Conservation (phyloP, 2,797 vertebrate species). For the Mycteria americana region DNA sequence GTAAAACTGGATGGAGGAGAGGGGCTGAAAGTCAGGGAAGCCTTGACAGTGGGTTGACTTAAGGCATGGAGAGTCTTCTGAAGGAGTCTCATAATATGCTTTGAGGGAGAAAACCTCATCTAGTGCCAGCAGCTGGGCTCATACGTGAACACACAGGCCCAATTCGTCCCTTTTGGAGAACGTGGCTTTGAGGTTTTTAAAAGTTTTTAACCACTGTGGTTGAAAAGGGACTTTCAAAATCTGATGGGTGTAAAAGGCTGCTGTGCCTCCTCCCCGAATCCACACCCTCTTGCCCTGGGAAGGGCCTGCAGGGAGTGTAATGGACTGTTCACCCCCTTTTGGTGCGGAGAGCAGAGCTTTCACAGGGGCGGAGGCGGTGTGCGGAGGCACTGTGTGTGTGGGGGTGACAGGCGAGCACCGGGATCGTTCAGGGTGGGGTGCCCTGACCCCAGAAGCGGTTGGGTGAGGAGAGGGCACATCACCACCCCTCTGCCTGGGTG, state of each 20-base stretch:
- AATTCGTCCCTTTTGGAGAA: fast-evolving
- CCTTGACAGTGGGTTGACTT: not conserved
- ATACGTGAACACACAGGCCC: fast-evolving
- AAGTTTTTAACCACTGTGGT: not conserved
- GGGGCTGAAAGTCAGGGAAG: not conserved
- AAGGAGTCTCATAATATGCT: not conserved
- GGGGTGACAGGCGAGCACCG: too few species aligned
- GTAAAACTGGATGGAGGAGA: not conserved
- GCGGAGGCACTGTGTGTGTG: fast-evolving
- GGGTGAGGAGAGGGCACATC: not conserved
- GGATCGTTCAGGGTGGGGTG: not conserved
- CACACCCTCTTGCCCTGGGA: not conserved
- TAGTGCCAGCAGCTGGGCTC: not conserved
- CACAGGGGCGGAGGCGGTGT: not conserved
- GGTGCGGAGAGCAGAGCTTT: not conserved
- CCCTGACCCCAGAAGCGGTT: not conserved
- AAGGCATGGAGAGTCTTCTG: not conserved
- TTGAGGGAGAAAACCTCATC: not conserved
- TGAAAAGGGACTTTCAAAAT: not conserved
- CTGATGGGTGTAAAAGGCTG: not conserved
- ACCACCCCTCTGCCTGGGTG: not conserved
- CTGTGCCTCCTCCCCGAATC: not conserved
- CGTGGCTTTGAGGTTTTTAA: not conserved
- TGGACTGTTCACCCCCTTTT: fast-evolving
- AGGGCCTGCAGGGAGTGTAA: not conserved